Base-by-base conservation (phyloP, 92 coral and sea anemone species). In the Micromussa lordhowensis region DNA sequence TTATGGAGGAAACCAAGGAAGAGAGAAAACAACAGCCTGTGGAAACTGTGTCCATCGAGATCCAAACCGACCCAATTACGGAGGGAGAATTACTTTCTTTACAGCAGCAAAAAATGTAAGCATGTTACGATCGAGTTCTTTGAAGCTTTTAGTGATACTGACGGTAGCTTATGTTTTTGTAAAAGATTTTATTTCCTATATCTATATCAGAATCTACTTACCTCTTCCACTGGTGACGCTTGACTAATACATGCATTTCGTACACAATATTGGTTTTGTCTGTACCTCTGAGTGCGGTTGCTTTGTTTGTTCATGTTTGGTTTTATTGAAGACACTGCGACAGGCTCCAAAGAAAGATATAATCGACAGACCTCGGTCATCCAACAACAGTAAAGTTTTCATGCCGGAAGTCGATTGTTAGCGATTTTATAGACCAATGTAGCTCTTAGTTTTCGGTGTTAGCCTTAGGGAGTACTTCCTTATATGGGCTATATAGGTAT, bases 91-190 rank as follows among this genome's bases (percentile, higher is more conserved):
- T 77, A 29, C 72, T 91, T 76, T 86, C 94, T 13, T 26, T 84
- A 3, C 96, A 93, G 58, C 96, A 93, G 21, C 94, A 88, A n/a
- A 93, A 88, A 68, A 75, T 91, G 96, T 93, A 75, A 90, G 93
- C 75, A 34, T 66, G 5, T 75, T 17, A 35, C 16, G 5, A 19
- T 32, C 30, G 15, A 24, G 32, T 13, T 68, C 32, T n/a, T 29
- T 13, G 17, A 26, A 3, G 31, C 0, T 32, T 18, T 34, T 9
- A 63, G 15, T 55, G 59, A 59, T 21, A 54, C 19, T 13, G 61
- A 55, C 61, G 4, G 22, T 19, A 55, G 61, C 61, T 55, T 16
- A 55, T 55, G 19, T 16, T 21, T n/a, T 16, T 55, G 4, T 15
- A 55, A 55, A 55, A 55, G 10, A 55, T 55, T 3, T 15, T 4